Conservation (phyloP, 2,113 vertebrate genomes). For the Columbina picui region DNA sequence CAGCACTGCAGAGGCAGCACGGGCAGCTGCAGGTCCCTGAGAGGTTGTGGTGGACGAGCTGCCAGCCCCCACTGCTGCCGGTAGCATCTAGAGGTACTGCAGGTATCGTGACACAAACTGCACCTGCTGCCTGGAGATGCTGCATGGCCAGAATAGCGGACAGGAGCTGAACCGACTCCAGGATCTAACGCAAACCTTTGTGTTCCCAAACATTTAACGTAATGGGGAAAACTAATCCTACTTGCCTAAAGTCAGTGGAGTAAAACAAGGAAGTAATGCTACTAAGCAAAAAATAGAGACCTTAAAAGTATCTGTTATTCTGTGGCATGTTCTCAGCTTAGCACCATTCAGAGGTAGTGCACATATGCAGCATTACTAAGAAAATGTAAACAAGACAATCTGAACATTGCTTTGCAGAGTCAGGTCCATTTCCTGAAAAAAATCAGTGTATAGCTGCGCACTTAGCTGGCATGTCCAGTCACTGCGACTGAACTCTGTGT, state of each 20-base stretch:
- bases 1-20: neutral
- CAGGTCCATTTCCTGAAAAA: neutral
- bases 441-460: neutral
- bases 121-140: neutral
- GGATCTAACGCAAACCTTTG: neutral
- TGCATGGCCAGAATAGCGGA: neutral
- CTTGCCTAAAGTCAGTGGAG: neutral
- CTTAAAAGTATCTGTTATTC: neutral
- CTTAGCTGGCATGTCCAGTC: neutral
- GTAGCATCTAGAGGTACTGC: neutral
- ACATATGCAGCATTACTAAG: slow-evolving; percentile 22
- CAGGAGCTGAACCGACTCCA: neutral
- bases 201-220: neutral
- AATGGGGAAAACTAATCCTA: neutral
- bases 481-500: neutral
- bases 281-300: neutral
- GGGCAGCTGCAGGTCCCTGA: slow-evolving; percentile 19
- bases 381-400: slow-evolving; percentile 50
- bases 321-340: neutral
- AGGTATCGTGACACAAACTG: neutral
- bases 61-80: neutral
- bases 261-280: neutral
- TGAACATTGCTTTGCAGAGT: slow-evolving; percentile 33
- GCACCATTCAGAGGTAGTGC: slow-evolving; percentile 57
- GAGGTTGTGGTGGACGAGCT: neutral